phyloP scores from a whole-genome alignment of 1,140 invertebrate genomes.

The Mylabris phalerata region DNA sequence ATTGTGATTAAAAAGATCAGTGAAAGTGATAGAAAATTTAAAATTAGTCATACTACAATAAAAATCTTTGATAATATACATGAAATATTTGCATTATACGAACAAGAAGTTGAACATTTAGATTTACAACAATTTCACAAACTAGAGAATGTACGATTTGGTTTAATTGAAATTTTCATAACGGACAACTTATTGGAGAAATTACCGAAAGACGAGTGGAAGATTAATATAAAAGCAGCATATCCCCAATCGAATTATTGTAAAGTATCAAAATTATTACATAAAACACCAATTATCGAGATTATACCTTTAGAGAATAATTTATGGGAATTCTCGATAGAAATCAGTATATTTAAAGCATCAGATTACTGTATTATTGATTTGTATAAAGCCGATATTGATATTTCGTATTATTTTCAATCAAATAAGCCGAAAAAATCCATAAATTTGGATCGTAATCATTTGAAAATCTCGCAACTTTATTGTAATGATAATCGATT shows the following conservation, averaged over 20 bases:
- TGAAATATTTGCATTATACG: conserved; percentile 16
- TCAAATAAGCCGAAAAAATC: conserved; percentile 4
- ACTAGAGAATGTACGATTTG: conserved; percentile 19
- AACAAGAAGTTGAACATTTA: conserved; percentile 9
- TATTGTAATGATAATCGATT: conserved; percentile 6
- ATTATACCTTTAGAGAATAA: conserved; percentile 13
- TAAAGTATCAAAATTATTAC: conserved; percentile 2
- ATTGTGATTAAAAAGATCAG: conserved; percentile 9
- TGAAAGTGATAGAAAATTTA: conserved; percentile 1
- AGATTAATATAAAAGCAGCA: conserved; percentile 8
- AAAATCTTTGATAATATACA: conserved; percentile 21
- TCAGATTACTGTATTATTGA: conserved; percentile 1
- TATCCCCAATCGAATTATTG: not conserved
- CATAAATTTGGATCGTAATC: not conserved
- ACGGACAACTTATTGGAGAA: conserved; percentile 7
- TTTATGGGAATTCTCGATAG: not conserved
- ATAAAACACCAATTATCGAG: conserved; percentile 10
- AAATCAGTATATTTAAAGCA: not conserved
- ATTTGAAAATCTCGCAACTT: conserved; percentile 7
- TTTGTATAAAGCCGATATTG: conserved; percentile 5
- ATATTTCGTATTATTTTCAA: conserved; percentile 26
- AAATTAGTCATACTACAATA: conserved; percentile 19
- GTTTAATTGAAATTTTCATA: conserved; percentile 20
- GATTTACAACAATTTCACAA: conserved; percentile 4
- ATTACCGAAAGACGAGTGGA: conserved; percentile 9